Evolutionary conservation across 2,888 invertebrate species (phyloP).

Genomic region (Pachydiplax longipennis): DNA sequence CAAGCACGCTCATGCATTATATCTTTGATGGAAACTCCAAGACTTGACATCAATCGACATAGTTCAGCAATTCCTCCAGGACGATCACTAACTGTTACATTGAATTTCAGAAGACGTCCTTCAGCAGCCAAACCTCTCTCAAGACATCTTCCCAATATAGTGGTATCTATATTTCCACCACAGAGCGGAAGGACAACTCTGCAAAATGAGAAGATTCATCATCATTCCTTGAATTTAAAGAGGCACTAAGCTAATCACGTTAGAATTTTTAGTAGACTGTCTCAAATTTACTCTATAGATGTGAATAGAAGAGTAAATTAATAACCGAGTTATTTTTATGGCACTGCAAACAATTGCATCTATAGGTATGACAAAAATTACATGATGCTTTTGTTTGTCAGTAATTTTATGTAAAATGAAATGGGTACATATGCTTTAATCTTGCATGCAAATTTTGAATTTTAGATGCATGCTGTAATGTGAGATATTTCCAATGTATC

Average conservation of each 20-base stretch:
- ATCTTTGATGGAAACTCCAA: slow-evolving; percentile 92
- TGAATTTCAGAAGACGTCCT: slow-evolving; percentile 75
- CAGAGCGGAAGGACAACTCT: slow-evolving; percentile 86
- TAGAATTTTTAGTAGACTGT: too few species aligned
- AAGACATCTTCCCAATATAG: slow-evolving; percentile 84
- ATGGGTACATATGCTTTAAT: too few species aligned
- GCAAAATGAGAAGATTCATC: slow-evolving; percentile 52
- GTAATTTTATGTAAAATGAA: too few species aligned
- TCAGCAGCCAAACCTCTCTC: slow-evolving; percentile 90
- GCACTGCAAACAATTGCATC: too few species aligned
- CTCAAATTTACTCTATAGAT: too few species aligned
- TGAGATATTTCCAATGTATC: too few species aligned
- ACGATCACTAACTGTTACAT: slow-evolving; percentile 81
- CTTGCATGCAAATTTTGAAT: too few species aligned
- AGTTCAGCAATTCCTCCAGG: slow-evolving; percentile 89
- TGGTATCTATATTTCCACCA: slow-evolving; percentile 92
- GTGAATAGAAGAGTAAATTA: too few species aligned
- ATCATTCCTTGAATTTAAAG: neutral
- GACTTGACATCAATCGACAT: slow-evolving; percentile 74
- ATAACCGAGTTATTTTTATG: too few species aligned
- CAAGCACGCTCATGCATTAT: slow-evolving; percentile 96
- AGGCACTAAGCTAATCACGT: neutral
- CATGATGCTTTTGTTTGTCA: too few species aligned
- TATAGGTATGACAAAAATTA: too few species aligned
- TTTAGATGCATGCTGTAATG: too few species aligned